Conservation (phyloP, 1,140 invertebrate genomes). For the Eumaeus atala region DNA sequence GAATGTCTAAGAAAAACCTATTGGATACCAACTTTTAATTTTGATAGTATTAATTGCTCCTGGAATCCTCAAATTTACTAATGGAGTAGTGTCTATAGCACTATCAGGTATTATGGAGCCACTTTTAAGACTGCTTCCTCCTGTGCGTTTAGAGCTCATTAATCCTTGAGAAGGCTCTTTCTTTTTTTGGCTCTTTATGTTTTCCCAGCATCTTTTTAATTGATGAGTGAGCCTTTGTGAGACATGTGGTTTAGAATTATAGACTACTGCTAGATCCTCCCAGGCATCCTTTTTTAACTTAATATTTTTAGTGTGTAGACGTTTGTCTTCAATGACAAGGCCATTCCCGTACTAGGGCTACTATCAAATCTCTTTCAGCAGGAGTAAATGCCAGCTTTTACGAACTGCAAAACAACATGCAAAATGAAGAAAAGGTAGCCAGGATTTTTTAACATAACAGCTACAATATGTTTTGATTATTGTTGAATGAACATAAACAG, state of each 20-base stretch:
- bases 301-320: conserved; percentile 6
- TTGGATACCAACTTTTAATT: too few species aligned
- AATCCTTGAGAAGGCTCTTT: not conserved
- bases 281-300: conserved; percentile 9
- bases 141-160: too few species aligned
- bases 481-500: too few species aligned
- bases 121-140: too few species aligned
- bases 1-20: too few species aligned
- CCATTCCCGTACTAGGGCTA: conserved; percentile 1
- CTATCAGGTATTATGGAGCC: too few species aligned
- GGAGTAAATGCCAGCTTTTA: not conserved
- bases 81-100: too few species aligned
- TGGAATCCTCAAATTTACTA: too few species aligned
- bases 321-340: conserved; percentile 8
- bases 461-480: too few species aligned
- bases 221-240: not conserved
- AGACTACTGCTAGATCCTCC: not conserved
- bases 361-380: conserved; percentile 5
- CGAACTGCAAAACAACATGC: not conserved
- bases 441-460: too few species aligned
- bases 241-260: conserved; percentile 7
- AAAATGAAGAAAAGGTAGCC: too few species aligned
- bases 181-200: conserved; percentile 10
- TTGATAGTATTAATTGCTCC: too few species aligned
- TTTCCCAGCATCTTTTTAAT: conserved; percentile 17